Base-by-base conservation (phyloP, 2,113 vertebrate genomes). In the Poecilia latipinna region DNA sequence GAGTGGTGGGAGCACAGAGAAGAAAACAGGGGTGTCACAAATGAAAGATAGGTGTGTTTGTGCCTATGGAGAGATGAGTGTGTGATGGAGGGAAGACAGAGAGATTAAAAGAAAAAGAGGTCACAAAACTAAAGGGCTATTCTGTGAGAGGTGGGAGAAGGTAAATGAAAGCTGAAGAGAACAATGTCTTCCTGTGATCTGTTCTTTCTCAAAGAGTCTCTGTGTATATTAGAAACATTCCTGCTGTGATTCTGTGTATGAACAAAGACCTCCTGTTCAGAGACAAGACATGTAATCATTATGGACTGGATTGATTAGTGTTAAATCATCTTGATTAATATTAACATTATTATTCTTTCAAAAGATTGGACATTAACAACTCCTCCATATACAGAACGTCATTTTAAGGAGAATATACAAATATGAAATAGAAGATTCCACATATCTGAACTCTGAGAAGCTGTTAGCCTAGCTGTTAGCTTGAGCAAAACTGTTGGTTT, bases 1-100 rank as follows among this genome's bases (percentile, higher is more conserved):
- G 78, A 85, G 72, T 65, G 74, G 83, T 77, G 79, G 77, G 78
- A 88, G 82, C 24, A 32, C 65, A 28, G 75, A 74, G 80, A 79
- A 65, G 74, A 89, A 79, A 86, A 77, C 72, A 32, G 79, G 84
- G 80, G 82, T 74, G 84, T 82, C 78, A 72, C 75, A 68, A 82
- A 83, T 85, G 80, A 89, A 87, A 89, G 83, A 44, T 72, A 83
- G 79, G 78, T 61, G 71, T 85, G 85, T 85, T 78, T 79, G 79
- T 28, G 65, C 83, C 82, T 85, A 83, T 85, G 86, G 81, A 84
- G 77, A 64, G 80, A 88, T 48, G 74, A 81, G 77, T 15, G 74
- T 79, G 62, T 77, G 69, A 17, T 31, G 24, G 72, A 39, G 65
- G 32, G 68, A 63, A 66, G 39, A 63, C 61, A 64, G 42, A 68